A percentile compares a stretch with the other conserved stretches of the same genome.
These are phyloP conservation scores for Pectinophora gossypiella DNA, from an alignment of 1,140 invertebrate species.

Conservation along the genomic window DNA sequence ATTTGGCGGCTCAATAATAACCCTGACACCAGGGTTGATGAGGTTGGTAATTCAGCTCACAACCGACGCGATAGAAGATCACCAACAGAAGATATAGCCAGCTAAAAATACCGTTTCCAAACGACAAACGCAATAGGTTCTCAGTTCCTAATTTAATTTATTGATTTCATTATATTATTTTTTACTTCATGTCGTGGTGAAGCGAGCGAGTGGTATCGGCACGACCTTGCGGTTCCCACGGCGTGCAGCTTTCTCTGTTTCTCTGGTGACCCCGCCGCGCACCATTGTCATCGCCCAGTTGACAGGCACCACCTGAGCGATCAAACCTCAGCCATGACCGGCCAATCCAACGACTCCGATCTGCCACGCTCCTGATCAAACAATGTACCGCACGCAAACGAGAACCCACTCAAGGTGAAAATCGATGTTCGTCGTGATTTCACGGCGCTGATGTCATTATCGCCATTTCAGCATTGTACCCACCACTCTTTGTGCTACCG, in stretches of 20 bases:
- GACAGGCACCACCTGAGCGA: not conserved
- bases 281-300: constrained; percentile 16
- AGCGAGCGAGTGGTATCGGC: no score
- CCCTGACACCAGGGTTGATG: no score
- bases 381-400: constrained; percentile 38
- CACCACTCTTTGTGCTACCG: not conserved
- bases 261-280: constrained; percentile 22
- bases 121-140: no score
- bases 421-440: constrained; percentile 50
- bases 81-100: no score
- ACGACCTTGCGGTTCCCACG: constrained; percentile 36
- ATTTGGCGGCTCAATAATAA: no score
- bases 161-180: no score
- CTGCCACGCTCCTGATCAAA: constrained; percentile 27
- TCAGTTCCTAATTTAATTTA: no score
- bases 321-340: not conserved
- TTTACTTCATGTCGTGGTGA: no score
- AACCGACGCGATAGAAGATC: no score
- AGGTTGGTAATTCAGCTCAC: no score
- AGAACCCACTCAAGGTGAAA: constrained; percentile 52
- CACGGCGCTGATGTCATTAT: constrained; percentile 22
- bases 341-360: not conserved
- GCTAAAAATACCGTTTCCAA: no score
- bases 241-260: constrained; percentile 20
- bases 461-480: not conserved